Evolutionary conservation across 2,888 invertebrate genomes (phyloP).

Genomic region (Meghimatium bilineatum): DNA sequence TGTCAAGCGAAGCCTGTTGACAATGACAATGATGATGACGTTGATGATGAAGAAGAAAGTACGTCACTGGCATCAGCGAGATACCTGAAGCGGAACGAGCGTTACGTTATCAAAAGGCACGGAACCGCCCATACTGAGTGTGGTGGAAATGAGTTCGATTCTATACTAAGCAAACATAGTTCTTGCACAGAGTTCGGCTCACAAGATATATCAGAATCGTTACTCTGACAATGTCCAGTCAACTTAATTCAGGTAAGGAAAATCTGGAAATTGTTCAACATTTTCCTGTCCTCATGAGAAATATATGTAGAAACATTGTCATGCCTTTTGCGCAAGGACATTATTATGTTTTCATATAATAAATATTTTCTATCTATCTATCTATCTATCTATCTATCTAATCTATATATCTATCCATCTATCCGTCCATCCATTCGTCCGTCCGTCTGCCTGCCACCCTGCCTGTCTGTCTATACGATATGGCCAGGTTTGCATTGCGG

Average conservation of each 20-base stretch:
- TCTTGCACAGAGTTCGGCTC: conserved; percentile 58
- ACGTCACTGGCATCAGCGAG: conserved; percentile 60
- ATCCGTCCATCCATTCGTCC: too few species aligned
- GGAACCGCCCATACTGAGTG: conserved; percentile 70
- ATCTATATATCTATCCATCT: too few species aligned
- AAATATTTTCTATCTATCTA: too few species aligned
- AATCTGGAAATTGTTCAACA: neutral
- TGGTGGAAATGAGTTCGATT: conserved; percentile 66
- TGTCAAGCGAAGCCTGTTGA: conserved; percentile 34
- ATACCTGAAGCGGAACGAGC: conserved; percentile 58
- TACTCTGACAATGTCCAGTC: conserved; percentile 64
- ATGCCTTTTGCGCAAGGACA: too few species aligned
- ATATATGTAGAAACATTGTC: too few species aligned
- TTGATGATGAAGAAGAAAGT: conserved; percentile 58
- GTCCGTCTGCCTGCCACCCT: too few species aligned
- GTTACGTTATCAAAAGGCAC: conserved; percentile 69
- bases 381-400: too few species aligned
- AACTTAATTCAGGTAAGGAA: conserved; percentile 37
- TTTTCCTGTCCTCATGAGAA: too few species aligned
- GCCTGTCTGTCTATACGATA: too few species aligned
- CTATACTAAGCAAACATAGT: conserved; percentile 62
- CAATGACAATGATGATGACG: conserved; percentile 26
- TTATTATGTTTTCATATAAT: too few species aligned
- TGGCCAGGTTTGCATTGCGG: too few species aligned
- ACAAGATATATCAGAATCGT: conserved; percentile 69